Evolutionary conservation across 2,888 invertebrate species (phyloP).

Genomic region (Lypha dubia): DNA sequence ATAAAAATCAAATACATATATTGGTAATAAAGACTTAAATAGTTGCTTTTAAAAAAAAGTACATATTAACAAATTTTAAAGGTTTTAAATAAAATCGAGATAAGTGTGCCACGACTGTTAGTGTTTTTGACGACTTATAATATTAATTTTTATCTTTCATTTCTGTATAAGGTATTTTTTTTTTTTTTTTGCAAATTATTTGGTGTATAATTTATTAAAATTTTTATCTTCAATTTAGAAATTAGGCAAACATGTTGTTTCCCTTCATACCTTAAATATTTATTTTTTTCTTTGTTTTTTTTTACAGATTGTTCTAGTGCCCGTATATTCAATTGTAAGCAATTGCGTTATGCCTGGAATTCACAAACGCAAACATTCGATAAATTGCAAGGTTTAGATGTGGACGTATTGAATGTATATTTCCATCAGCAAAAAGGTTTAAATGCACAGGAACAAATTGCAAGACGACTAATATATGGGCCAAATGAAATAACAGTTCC

Average conservation of each 20-base stretch:
- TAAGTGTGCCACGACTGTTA: neutral
- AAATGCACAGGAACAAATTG: slow-evolving; percentile 77
- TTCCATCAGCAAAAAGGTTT: slow-evolving; percentile 82
- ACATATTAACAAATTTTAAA: too few species aligned
- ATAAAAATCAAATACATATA: neutral
- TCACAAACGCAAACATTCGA: slow-evolving; percentile 87
- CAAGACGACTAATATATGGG: slow-evolving; percentile 90
- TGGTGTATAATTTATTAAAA: neutral
- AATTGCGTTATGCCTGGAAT: slow-evolving; percentile 93
- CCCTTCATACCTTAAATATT: neutral
- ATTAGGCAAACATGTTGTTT: neutral
- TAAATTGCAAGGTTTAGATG: slow-evolving; percentile 89
- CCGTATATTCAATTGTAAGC: slow-evolving; percentile 91
- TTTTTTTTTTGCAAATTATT: too few species aligned
- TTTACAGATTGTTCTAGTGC: slow-evolving; percentile 85
- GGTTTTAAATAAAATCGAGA: neutral
- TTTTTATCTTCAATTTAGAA: neutral
- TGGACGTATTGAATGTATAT: slow-evolving; percentile 79
- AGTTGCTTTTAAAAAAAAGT: neutral
- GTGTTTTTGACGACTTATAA: neutral
- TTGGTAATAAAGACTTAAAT: neutral
- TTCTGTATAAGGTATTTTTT: neutral
- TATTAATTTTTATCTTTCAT: neutral
- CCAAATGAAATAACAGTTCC: slow-evolving; percentile 93
- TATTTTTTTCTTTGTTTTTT: neutral